Evolutionary conservation across 1,140 invertebrate genomes (phyloP), one percentile per base, ranked within the genome.

Genomic region (Pantala flavescens): DNA sequence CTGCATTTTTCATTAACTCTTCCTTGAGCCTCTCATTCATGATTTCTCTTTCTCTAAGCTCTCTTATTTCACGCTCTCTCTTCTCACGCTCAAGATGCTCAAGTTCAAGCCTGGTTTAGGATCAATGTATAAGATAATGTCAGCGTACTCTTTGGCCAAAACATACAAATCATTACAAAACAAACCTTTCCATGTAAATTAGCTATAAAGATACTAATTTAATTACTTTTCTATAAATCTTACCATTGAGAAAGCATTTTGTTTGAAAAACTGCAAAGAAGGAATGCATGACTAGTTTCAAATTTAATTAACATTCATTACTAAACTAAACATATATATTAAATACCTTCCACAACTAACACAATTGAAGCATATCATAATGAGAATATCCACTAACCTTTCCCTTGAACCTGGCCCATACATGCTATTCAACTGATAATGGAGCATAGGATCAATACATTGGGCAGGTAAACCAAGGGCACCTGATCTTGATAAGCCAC

Each of bases 71-170:
- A 24, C 93, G 82, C 81, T 95, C 93, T 74, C 93, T 82, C 81
- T 94, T 94, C 81, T 95, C 92, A 74, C 91, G 84, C 79, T 95
- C 93, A 70, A 94, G 81, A 75, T 92, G 90, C 80, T 95, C 93
- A 19, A 94, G 81, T 81, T 95, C 93, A 19, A 95, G 81, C 63
- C 86, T 82, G 72, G 82, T 9, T 24, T 3, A 72, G 16, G 23
- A 72, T 3, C 7, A 21, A 21, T 23, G 2, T 21, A 5, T 2
- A 5, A 70, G n/a, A 21, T 11, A n/a, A 70, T n/a, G 23, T 21
- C 2, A 70, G 7, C 2, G 11, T 21, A 36, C 28, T 5, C 2
- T 2, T 9, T 36, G 28, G 9, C 9, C 2, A 36, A 36, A 36
- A 36, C 9, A 36, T 36, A 36, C 9, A 5, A 2, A 36, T 36